Percentiles rank a stretch among this genome's conserved stretches.
phyloP scores from a whole-genome alignment of 1,140 invertebrate species.

The Micrasema minimum region DNA sequence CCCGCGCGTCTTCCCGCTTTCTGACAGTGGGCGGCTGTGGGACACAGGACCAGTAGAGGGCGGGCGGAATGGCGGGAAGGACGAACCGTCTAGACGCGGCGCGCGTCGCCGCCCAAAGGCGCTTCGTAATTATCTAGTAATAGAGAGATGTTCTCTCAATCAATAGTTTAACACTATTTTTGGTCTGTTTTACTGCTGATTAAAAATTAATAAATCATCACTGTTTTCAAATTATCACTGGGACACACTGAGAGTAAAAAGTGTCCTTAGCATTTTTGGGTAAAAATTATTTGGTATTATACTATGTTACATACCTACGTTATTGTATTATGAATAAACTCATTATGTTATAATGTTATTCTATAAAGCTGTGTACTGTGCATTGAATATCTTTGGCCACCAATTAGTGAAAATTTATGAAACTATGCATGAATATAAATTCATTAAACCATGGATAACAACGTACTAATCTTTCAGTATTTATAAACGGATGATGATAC shows the following conservation, averaged over 20 bases:
- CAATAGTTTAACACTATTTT: constrained; percentile 33
- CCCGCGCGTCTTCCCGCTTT: constrained; percentile 33
- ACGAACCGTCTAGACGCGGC: constrained; percentile 50
- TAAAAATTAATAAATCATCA: not conserved
- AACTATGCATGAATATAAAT: too few relatives aligned
- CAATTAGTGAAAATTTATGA: too few relatives aligned
- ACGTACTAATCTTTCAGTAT: too few relatives aligned
- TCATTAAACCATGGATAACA: too few relatives aligned
- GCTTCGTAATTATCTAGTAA: constrained; percentile 39
- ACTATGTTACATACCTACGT: too few relatives aligned
- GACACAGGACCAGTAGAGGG: not conserved
- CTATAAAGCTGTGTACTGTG: too few relatives aligned
- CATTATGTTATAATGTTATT: too few relatives aligned
- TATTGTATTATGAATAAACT: too few relatives aligned
- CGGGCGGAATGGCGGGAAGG: constrained; percentile 15
- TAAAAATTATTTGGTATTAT: not conserved
- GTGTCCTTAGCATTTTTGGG: not conserved
- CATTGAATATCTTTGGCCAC: too few relatives aligned
- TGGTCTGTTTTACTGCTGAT: not conserved
- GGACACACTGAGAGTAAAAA: not conserved
- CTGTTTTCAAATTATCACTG: not conserved
- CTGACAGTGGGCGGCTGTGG: constrained; percentile 20
- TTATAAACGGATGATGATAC: too few relatives aligned
- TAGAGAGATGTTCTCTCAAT: constrained; percentile 32
- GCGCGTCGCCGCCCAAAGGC: constrained; percentile 47